phyloP scores from a whole-genome alignment of 23 tunicate genomes.

The Phallusia fumigata region DNA sequence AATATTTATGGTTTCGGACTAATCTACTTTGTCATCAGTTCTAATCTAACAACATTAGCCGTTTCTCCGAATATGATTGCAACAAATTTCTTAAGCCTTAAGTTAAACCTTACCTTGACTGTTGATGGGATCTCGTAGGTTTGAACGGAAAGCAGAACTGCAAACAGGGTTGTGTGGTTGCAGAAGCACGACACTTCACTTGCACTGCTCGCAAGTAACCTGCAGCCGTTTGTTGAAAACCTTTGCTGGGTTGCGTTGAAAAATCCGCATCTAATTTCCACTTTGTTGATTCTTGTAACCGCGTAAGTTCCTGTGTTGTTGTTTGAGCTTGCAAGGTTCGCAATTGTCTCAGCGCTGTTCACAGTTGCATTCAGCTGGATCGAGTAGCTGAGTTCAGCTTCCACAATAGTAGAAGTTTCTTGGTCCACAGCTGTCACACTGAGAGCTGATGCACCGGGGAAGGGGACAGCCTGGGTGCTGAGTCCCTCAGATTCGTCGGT shows the following conservation, averaged over 20 bases:
- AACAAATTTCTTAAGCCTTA: not conserved
- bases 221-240: conserved; percentile 2
- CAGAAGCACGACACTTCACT: conserved; percentile 11
- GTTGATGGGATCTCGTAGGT: conserved; percentile 15
- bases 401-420: not conserved
- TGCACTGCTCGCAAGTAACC: not conserved
- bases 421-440: not conserved
- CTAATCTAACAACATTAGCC: too few relatives aligned
- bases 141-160: conserved; percentile 32
- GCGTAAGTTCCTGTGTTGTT: not conserved
- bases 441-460: not conserved
- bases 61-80: too few relatives aligned
- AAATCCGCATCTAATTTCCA: not conserved
- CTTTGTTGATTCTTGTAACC: not conserved
- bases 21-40: too few relatives aligned
- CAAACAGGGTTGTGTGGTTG: conserved; percentile 40
- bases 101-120: conserved; percentile 18
- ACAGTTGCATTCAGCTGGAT: not conserved
- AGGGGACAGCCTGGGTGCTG: not conserved
- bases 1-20: too few relatives aligned
- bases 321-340: not conserved
- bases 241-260: not conserved
- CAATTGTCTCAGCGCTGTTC: not conserved
- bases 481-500: not conserved
- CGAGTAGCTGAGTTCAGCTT: not conserved